These are phyloP conservation scores for Peromyscus leucopus DNA, from an alignment of 2,113 vertebrate species.

Conservation along the genomic window DNA sequence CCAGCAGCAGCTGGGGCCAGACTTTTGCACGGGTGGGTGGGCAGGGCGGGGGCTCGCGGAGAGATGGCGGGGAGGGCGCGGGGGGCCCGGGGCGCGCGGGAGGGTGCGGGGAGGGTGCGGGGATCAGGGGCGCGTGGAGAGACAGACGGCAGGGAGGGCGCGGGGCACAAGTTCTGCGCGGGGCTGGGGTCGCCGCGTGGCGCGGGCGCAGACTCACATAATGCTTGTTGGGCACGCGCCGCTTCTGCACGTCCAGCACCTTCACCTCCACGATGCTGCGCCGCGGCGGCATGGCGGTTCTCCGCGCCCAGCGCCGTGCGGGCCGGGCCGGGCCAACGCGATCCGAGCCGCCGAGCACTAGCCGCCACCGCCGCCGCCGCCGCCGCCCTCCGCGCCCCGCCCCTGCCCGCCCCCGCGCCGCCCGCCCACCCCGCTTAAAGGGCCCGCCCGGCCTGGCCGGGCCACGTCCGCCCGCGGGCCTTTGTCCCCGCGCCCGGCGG, in stretches of 20 bases:
- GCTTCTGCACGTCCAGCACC: constrained; percentile 91
- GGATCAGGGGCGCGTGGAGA: not conserved
- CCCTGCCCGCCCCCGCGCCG: constrained; percentile 11
- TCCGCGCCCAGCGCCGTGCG: constrained; percentile 44
- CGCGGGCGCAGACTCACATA: constrained; percentile 87
- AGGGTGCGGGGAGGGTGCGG: not conserved
- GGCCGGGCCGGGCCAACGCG: not conserved
- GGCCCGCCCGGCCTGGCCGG: constrained; percentile 45
- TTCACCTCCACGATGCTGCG: constrained; percentile 90
- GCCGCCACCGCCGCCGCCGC: constrained; percentile 39
- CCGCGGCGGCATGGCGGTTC: constrained; percentile 86
- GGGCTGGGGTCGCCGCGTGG: constrained; percentile 11
- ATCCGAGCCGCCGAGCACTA: constrained; percentile 46
- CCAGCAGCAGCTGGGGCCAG: not conserved
- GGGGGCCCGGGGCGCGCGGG: not conserved
- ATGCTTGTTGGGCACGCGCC: constrained; percentile 91
- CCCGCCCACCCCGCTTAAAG: constrained; percentile 71
- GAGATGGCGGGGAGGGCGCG: not conserved
- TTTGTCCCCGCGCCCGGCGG: constrained; percentile 55
- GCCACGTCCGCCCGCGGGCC: constrained; percentile 58
- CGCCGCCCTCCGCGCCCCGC: constrained; percentile 57
- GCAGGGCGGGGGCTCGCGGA: not conserved
- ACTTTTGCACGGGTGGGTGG: not conserved
- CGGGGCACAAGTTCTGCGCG: constrained; percentile 23
- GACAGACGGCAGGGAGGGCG: not conserved